Evolutionary conservation across 2,797 vertebrate genomes (phyloP).

Genomic region (Peromyscus nudipes): DNA sequence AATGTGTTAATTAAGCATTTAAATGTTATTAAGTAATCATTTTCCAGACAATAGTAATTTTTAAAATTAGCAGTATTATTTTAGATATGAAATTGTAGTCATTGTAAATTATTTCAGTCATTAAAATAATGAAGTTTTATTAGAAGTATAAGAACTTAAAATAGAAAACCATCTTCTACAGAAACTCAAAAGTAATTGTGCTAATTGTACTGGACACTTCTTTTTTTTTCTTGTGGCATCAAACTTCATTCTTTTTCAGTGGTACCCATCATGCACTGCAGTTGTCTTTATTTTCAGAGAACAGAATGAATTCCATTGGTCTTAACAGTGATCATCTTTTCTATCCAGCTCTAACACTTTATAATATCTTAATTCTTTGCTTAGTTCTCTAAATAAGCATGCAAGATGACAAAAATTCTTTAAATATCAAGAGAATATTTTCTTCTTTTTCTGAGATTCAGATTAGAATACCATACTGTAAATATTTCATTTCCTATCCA

Average conservation of each 20-base stretch:
- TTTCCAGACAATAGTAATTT: conserved; percentile 69
- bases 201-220: not conserved
- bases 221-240: not conserved
- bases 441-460: not conserved
- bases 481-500: not conserved
- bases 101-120: conserved; percentile 66
- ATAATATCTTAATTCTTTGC: not conserved
- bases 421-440: not conserved
- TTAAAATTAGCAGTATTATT: conserved; percentile 81
- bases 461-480: not conserved
- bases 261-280: not conserved
- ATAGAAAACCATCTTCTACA: not conserved
- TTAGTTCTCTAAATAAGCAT: not conserved
- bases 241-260: not conserved
- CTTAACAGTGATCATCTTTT: not conserved
- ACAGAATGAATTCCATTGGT: not conserved
- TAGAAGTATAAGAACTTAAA: conserved; percentile 48
- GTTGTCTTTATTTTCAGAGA: not conserved
- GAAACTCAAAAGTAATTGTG: conserved; percentile 11
- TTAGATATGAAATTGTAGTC: conserved; percentile 69
- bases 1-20: conserved; percentile 80
- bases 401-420: not conserved
- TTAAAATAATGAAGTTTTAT: conserved; percentile 55
- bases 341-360: not conserved
- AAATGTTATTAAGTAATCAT: conserved; percentile 80